Evolutionary conservation across 2,113 vertebrate genomes (phyloP), one percentile per base, ranked within the genome.

Genomic region (Gymnocephalus cernua): DNA sequence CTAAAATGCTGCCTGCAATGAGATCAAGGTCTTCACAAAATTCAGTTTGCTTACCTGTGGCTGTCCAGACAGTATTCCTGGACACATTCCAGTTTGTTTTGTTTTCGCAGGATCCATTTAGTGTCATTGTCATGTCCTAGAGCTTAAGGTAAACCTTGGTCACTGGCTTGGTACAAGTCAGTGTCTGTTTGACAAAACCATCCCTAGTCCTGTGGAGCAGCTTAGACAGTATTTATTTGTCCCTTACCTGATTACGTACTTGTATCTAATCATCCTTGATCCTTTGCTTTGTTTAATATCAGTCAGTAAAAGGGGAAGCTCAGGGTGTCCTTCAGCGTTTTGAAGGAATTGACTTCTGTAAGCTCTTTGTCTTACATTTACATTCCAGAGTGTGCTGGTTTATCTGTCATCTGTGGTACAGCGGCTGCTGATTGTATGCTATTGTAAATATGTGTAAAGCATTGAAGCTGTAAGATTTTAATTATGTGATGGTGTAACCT

Each of bases 261-360:
- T 21, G 25, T 13, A 47, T 86, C 53, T 4, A 64, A 59, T 6
- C 4, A 27, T 45, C 12, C 45, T 48, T 63, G 48, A 61, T 68
- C 41, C 32, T 74, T 25, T 61, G 13, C 25, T 72, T 66, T 70
- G 48, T 79, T 56, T 62, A 3, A 3, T 23, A 7, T 29, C 1
- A 4, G 27, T 58, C 41, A 45, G 75, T 67, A 15, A 70, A 79
- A 71, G 38, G 13, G 23, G 23, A 84, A 84, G 47, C 90, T 91
- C 91, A 88, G 90, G 91, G 84, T 29, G 47, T 81, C 68, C 68
- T 69, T 78, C 64, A 66, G 21, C 53, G 45, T 53, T 79, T 23
- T 78, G 47, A 69, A 72, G 57, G 73, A 73, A 45, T 56, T 21
- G 59, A 69, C 66, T 80, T 80, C 63, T 64, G 27, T 56, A 59